These are phyloP conservation scores for Masticophis lateralis DNA, from an alignment of 2,797 vertebrate species.

Conservation along the genomic window DNA sequence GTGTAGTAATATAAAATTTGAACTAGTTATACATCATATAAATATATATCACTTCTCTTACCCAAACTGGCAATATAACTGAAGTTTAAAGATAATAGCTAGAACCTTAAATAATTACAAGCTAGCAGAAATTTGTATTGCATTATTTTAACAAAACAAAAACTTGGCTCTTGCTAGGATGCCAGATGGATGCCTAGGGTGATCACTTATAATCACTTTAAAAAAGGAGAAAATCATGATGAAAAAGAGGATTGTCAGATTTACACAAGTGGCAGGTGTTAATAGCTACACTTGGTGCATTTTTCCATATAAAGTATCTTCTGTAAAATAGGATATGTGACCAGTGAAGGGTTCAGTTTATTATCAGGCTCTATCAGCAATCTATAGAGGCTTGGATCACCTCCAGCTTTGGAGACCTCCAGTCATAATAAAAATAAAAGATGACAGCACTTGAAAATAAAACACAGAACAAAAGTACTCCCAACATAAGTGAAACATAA, in stretches of 20 bases:
- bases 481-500: background rate
- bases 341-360: background rate
- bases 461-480: background rate
- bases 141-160: slow-evolving; percentile 1
- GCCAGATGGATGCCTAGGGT: background rate
- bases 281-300: background rate
- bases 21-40: background rate
- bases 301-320: background rate
- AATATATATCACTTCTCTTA: background rate
- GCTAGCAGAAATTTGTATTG: background rate
- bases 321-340: background rate
- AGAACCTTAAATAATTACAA: background rate
- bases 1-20: background rate
- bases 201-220: background rate
- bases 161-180: background rate
- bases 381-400: background rate
- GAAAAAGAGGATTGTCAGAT: background rate
- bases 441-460: background rate
- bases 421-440: background rate
- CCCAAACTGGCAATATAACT: background rate
- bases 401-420: background rate
- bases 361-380: background rate
- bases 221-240: background rate
- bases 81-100: background rate
- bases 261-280: background rate